Percentiles rank a stretch among this genome's conserved stretches.
Evolutionary conservation across 2,888 invertebrate species (phyloP).

Genomic region (Melangyna quadrimaculata): DNA sequence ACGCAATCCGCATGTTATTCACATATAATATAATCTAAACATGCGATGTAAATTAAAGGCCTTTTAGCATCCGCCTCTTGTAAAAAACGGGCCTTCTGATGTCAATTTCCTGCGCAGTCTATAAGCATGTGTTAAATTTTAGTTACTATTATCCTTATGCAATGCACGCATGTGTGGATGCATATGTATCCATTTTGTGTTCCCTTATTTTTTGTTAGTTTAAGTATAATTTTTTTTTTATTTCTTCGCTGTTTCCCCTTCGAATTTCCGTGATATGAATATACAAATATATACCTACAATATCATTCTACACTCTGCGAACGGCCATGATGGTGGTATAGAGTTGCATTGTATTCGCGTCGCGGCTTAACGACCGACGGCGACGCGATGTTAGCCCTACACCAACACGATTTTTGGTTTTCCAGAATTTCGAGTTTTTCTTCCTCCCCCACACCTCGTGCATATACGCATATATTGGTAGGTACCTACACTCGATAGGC

Average conservation of each 20-base stretch:
- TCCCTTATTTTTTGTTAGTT: slow-evolving; percentile 14
- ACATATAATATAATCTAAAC: no score
- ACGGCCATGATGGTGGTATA: neutral
- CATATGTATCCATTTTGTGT: slow-evolving; percentile 16
- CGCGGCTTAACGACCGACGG: slow-evolving; percentile 6
- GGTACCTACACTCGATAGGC: neutral
- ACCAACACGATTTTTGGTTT: slow-evolving; percentile 63
- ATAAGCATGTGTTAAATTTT: neutral
- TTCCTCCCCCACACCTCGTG: neutral
- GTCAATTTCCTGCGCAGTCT: neutral
- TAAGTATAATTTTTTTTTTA: neutral
- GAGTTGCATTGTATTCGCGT: slow-evolving; percentile 25
- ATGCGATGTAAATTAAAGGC: no score
- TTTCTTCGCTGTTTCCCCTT: slow-evolving; percentile 40
- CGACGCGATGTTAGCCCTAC: slow-evolving; percentile 49
- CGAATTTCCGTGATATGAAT: neutral
- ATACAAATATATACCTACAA: neutral
- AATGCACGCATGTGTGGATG: neutral
- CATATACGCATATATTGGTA: neutral
- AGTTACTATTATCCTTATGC: neutral
- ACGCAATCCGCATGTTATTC: no score
- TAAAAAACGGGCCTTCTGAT: no score
- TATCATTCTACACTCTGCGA: neutral
- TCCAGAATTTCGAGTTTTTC: slow-evolving; percentile 55
- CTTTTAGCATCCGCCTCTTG: no score